Base-by-base conservation (phyloP, 2,888 invertebrate species). In the Beris chalybata region DNA sequence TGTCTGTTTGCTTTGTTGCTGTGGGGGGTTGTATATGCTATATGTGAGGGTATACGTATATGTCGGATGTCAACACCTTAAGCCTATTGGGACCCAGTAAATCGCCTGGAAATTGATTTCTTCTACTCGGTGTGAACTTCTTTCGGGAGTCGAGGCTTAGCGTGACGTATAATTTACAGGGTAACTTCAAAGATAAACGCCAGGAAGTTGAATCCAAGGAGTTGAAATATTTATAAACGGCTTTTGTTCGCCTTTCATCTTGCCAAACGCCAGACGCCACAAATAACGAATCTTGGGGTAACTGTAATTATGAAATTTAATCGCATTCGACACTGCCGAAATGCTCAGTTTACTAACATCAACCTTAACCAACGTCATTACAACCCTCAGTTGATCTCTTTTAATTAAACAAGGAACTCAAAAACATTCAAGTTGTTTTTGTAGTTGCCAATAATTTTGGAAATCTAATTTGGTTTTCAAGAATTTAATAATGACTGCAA, bases 31-130 rank as follows among this genome's bases (percentile, higher is more conserved):
- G 13, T 59, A 47, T 38, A 38, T 38, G 38, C 1, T 22, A 3
- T n/a, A n/a, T 7, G 32, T 5, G 32, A 4, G 32, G 4, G 32
- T 32, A 32, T 32, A 32, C 7, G 32, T 32, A 32, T 9, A 38
- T 38, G 38, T 7, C 50, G 38, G 67, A 61, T 68, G 67, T 65
- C 67, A 68, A 68, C 67, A 68, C 67, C 65, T 68, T 68, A 68
- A 68, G 59, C 67, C 67, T 56, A 61, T 65, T 61, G 65, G 61
- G 64, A 68, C 56, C 52, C 15, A 55, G 65, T 68, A 65, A 68
- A 68, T 65, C 67, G 67, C 59, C 55, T 68, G 67, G 65, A 68
- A 68, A 68, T 68, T 68, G 67, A 68, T 68, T 68, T 67, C 67
- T 64, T 68, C 48, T 61, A 61, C 64, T 65, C 67, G 48, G 58